Evolutionary conservation across 2,888 invertebrate species (phyloP).

Genomic region (Ametastegia equiseti): DNA sequence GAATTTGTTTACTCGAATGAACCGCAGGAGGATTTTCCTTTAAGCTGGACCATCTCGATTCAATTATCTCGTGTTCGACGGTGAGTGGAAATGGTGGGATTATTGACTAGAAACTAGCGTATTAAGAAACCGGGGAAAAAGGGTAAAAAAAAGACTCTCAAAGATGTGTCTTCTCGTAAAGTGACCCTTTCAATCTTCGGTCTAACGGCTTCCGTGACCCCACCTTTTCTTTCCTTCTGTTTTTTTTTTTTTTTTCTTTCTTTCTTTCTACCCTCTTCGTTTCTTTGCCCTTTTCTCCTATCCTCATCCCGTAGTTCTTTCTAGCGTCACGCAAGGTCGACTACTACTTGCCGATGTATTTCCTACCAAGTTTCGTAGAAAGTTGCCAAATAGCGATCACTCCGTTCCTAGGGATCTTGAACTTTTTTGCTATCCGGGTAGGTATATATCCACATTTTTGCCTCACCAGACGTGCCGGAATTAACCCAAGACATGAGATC

Average conservation of each 20-base stretch:
- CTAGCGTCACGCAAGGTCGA: conserved; percentile 11
- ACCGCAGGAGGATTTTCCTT: not conserved
- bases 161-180: conserved; percentile 36
- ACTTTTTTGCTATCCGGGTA: conserved; percentile 4
- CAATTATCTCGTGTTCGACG: conserved; percentile 24
- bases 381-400: conserved; percentile 11
- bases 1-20: conserved; percentile 4
- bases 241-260: not conserved
- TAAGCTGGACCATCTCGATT: conserved; percentile 24
- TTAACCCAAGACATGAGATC: not conserved
- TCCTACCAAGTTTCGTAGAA: not conserved
- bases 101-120: conserved; percentile 24
- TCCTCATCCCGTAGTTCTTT: conserved; percentile 10
- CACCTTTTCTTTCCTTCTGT: conserved; percentile 17
- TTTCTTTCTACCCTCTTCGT: not conserved
- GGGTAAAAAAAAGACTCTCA: not conserved
- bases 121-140: conserved; percentile 29
- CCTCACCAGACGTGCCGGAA: not conserved
- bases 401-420: not conserved
- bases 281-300: not conserved
- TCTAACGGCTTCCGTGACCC: conserved; percentile 35
- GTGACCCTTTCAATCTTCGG: conserved; percentile 37
- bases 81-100: conserved; percentile 17
- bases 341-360: not conserved
- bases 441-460: not conserved